A percentile compares a stretch with the other conserved stretches of the same genome.
Evolutionary conservation across 2,888 invertebrate species (phyloP).

Genomic region (Plebejus anna): DNA sequence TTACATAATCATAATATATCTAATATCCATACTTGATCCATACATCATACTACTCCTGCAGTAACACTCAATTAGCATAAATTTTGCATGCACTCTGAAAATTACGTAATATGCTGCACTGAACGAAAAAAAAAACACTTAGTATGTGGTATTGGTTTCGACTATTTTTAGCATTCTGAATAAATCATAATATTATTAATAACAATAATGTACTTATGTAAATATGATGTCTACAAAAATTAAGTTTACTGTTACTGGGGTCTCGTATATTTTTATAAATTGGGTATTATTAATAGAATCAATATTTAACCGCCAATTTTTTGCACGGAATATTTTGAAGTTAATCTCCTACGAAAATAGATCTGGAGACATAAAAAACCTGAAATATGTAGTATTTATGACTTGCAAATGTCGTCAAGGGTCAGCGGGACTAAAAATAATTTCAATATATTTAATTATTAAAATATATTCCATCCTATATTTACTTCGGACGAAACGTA

Average conservation of each 20-base stretch:
- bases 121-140: too few relatives aligned
- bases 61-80: too few relatives aligned
- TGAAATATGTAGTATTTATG: not conserved
- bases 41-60: too few relatives aligned
- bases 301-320: not conserved
- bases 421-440: constrained; percentile 3
- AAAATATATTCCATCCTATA: not conserved
- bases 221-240: not conserved
- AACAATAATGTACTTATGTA: too few relatives aligned
- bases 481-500: not conserved
- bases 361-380: not conserved
- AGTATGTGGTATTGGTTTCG: too few relatives aligned
- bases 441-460: not conserved
- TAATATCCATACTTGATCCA: too few relatives aligned
- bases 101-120: too few relatives aligned
- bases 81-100: too few relatives aligned
- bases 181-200: not conserved
- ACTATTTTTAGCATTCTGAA: not conserved
- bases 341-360: constrained; percentile 1
- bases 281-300: not conserved
- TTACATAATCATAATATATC: too few relatives aligned
- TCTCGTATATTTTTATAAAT: not conserved
- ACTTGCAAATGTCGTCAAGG: not conserved
- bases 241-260: too few relatives aligned
- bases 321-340: constrained; percentile 1